These are phyloP conservation scores for Listronotus oregonensis DNA, from an alignment of 1,140 invertebrate species.

Conservation along the genomic window DNA sequence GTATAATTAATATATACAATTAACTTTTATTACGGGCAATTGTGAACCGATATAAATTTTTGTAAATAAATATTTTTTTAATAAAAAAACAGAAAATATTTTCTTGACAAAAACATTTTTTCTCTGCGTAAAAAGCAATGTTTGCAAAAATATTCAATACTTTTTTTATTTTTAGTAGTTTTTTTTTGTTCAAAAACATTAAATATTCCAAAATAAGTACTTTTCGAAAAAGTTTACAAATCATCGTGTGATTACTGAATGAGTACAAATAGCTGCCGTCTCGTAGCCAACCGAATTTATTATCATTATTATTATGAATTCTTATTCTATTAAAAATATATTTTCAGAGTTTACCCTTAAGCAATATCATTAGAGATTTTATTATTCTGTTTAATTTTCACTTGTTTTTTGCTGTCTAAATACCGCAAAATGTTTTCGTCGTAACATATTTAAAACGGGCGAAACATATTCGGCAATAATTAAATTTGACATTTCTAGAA, in stretches of 20 bases:
- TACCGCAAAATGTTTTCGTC: too few species aligned
- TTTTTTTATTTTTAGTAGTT: too few species aligned
- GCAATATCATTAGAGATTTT: slow-evolving; percentile 48
- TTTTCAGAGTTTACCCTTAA: slow-evolving; percentile 50
- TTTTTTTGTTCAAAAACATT: too few species aligned
- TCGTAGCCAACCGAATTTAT: slow-evolving; percentile 44
- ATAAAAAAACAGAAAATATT: too few species aligned
- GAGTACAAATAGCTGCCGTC: slow-evolving; percentile 53
- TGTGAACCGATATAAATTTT: too few species aligned
- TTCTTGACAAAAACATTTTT: too few species aligned
- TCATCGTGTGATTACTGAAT: slow-evolving; percentile 52
- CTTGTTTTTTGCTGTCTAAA: slow-evolving; percentile 20
- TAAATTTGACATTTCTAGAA: slow-evolving; percentile 27
- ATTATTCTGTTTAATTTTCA: slow-evolving; percentile 36
- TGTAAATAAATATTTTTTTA: too few species aligned
- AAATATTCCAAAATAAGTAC: slow-evolving; percentile 5
- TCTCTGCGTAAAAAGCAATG: too few species aligned
- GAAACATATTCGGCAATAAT: neutral
- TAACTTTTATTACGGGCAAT: too few species aligned
- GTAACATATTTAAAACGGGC: slow-evolving; percentile 10
- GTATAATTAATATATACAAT: too few species aligned
- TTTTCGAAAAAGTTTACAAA: slow-evolving; percentile 27
- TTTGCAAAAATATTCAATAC: too few species aligned
- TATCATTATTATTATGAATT: slow-evolving; percentile 46
- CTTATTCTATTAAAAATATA: slow-evolving; percentile 42